Evolutionary conservation across 2,888 invertebrate species (phyloP).

Genomic region (Protonemura montana): DNA sequence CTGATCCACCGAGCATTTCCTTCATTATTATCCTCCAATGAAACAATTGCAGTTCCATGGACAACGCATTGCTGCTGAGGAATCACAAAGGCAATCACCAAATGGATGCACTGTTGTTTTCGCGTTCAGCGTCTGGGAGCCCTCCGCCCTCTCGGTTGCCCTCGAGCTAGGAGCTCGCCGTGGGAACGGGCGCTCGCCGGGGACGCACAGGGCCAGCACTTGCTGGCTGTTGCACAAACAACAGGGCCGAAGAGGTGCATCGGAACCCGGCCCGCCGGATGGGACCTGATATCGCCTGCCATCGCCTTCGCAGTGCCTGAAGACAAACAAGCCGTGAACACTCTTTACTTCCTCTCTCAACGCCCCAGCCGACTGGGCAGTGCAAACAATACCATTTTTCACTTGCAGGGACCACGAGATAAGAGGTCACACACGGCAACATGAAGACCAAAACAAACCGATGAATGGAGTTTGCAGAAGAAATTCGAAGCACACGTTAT

Average conservation of each 20-base stretch:
- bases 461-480: too few relatives aligned
- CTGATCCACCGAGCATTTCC: too few relatives aligned
- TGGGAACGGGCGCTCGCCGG: not conserved
- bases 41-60: too few relatives aligned
- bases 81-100: not conserved
- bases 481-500: too few relatives aligned
- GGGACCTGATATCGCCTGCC: not conserved
- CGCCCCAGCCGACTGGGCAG: not conserved
- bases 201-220: not conserved
- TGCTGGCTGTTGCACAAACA: not conserved
- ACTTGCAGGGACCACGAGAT: not conserved
- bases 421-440: too few relatives aligned
- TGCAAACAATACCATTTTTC: not conserved
- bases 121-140: not conserved
- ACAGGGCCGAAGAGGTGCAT: not conserved
- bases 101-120: not conserved
- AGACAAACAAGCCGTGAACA: not conserved
- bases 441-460: too few relatives aligned
- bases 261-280: not conserved
- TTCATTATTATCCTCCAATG: too few relatives aligned
- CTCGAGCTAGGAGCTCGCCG: not conserved
- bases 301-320: not conserved
- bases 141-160: not conserved
- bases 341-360: not conserved
- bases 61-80: too few relatives aligned